Evolutionary conservation across 2,113 vertebrate species (phyloP), one percentile per base, ranked within the genome.

Genomic region (Pelvicachromis taeniatus): DNA sequence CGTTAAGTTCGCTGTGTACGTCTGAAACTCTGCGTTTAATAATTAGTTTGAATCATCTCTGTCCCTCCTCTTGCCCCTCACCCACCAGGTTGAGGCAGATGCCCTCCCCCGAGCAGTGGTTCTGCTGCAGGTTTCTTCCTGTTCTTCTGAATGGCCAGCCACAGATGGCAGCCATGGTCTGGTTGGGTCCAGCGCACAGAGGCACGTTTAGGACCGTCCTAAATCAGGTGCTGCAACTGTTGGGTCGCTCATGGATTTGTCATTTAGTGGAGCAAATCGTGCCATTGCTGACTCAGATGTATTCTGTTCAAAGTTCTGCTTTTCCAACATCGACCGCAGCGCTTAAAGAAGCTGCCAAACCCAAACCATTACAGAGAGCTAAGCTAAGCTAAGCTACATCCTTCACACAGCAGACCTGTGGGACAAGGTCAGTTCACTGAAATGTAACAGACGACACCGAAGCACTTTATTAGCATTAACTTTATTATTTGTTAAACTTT

Each of bases 401-500:
- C 0, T 65, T 65, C 19, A 38, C 59, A 65, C 11, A 3, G 7
- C 21, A 40, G 19, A 38, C 13, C 26, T 23, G 1, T 1, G 8
- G 13, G 45, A 45, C 13, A 70, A 26, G 40, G 40, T 48, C 40
- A 73, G 65, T 17, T 45, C 13, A 48, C 21, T 73, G 40, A 73
- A 48, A 4, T 48, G 23, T 48, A 48, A 73, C 23, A 6, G 2
- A 29, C 42, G 11, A 21, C 16, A 48, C 10, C 29, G 17, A 48
- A 29, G 14, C 14, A 48, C 5, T 10, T 48, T 73, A 73, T 17
- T 73, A 48, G 48, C 8, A 73, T 8, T 26, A 26, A 26, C 17
- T 73, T 73, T 73, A 73, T 73, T 73, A 29, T 10, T 70, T 45
- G 5, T 70, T 45, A n/a, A n/a, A n/a, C n/a, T n/a, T n/a, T n/a